phyloP scores from a whole-genome alignment of 2,797 vertebrate genomes.

The Acanthis flammea region DNA sequence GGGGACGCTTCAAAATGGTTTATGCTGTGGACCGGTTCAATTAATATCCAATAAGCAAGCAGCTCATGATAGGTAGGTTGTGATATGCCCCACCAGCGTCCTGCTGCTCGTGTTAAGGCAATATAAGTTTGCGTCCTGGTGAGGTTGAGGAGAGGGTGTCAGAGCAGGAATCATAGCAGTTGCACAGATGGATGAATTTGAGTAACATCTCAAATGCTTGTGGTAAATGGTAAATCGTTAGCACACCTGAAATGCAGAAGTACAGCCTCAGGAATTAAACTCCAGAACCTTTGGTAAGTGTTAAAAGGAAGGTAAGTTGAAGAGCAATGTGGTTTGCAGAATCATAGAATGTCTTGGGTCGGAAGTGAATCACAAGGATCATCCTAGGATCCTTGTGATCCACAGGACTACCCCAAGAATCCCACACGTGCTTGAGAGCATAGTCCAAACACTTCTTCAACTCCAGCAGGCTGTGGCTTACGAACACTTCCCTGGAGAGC shows the following conservation, averaged over 20 bases:
- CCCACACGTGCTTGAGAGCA: not conserved
- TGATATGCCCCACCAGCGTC: accelerated
- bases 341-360: not conserved
- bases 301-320: not conserved
- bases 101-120: accelerated
- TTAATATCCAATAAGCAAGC: not conserved
- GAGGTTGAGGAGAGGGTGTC: not conserved
- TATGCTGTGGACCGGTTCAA: accelerated
- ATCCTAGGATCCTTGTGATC: not conserved
- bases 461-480: not conserved
- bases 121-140: accelerated
- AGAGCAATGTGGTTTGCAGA: not conserved
- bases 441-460: not conserved
- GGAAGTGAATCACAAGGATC: not conserved
- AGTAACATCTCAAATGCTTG: not conserved
- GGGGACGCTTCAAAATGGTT: accelerated
- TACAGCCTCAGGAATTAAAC: not conserved
- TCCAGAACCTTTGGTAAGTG: not conserved
- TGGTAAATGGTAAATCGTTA: not conserved
- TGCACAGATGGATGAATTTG: not conserved
- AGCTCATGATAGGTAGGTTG: not conserved
- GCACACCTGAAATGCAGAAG: not conserved
- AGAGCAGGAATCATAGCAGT: not conserved
- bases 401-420: not conserved
- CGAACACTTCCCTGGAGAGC: not conserved